Evolutionary conservation across 2,888 invertebrate genomes (phyloP), one percentile per base, ranked within the genome.

Genomic region (Limnephilus rhombicus): DNA sequence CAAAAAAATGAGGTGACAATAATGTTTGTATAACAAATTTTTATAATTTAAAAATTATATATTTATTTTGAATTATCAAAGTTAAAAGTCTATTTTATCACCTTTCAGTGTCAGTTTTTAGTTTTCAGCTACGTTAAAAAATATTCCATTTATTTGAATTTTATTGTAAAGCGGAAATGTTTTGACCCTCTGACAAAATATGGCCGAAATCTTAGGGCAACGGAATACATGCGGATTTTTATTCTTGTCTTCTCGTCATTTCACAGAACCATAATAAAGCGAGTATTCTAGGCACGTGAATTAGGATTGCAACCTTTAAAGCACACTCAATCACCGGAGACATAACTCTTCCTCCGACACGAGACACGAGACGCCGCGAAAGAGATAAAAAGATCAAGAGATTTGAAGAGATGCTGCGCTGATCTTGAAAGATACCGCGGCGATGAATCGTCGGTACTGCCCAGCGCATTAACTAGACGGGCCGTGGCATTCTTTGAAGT

Each of bases 281-380:
- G 34, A 15, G 18, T 29, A 83, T 83, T 34, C 83, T 83, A 83
- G 24, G 37, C 9, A 41, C 34, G 34, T 83, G 83, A 83, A 83
- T 83, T 83, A 87, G 49, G 87, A 87, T 86, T 53, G 87, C 87
- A 53, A 87, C 87, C 87, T 87, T 87, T 87, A 87, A 53, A 87
- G 45, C 53, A 12, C 88, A 31, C 88, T 89, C 88, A 89, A 89
- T 89, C 88, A 80, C 88, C n/a, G 24, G 24, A 80, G 88, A 80
- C 88, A 89, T 89, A 80, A 80, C 80, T 89, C 88, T 80, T 15
- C 80, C 80, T 11, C 88, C 15, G 45, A n/a, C 86, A 34, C 24
- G 86, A 31, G 53, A 37, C 45, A 37, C 37, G 86, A 31, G 68
- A 37, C 45, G 88, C 68, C 41, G 49, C 18, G 68, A 53, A 53